phyloP scores from a whole-genome alignment of 2,888 invertebrate genomes.

The Schizotus pectinicornis region DNA sequence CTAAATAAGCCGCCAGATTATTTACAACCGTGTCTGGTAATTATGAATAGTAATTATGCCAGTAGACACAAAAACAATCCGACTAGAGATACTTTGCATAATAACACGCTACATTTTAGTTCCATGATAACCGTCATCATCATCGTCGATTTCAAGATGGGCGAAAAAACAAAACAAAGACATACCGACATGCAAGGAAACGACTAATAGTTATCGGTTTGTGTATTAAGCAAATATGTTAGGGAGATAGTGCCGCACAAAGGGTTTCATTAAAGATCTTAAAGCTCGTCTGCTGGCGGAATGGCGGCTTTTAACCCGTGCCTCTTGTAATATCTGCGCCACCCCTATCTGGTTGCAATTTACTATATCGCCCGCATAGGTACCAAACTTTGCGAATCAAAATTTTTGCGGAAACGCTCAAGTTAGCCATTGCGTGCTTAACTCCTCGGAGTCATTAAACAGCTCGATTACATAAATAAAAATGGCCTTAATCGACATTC shows the following conservation, averaged over 20 bases:
- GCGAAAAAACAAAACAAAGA: neutral
- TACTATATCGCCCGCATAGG: slow-evolving; percentile 22
- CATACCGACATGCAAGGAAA: slow-evolving; percentile 14
- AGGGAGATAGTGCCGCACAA: slow-evolving; percentile 27
- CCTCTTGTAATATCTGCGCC: slow-evolving; percentile 19
- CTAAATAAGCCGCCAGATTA: slow-evolving; percentile 7
- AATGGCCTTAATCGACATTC: too few relatives aligned
- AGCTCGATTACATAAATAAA: too few relatives aligned
- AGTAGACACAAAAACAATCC: slow-evolving; percentile 9
- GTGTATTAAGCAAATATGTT: slow-evolving; percentile 26
- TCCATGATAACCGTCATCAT: slow-evolving; percentile 5
- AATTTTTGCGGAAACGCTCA: too few relatives aligned
- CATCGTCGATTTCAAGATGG: slow-evolving; percentile 4
- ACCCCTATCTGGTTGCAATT: slow-evolving; percentile 26
- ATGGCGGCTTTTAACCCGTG: slow-evolving; percentile 21
- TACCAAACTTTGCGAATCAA: too few relatives aligned
- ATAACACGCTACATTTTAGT: slow-evolving; percentile 13
- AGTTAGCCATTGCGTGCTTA: too few relatives aligned
- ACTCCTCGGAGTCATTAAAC: too few relatives aligned
- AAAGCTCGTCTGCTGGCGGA: slow-evolving; percentile 23
- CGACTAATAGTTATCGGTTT: slow-evolving; percentile 15
- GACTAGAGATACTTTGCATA: slow-evolving; percentile 21
- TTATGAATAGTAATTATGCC: slow-evolving; percentile 10
- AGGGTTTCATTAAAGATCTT: slow-evolving; percentile 31
- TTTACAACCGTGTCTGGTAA: slow-evolving; percentile 16